Evolutionary conservation across 1,140 invertebrate genomes (phyloP), one percentile per base, ranked within the genome.

Genomic region (Eubasilissa regina): DNA sequence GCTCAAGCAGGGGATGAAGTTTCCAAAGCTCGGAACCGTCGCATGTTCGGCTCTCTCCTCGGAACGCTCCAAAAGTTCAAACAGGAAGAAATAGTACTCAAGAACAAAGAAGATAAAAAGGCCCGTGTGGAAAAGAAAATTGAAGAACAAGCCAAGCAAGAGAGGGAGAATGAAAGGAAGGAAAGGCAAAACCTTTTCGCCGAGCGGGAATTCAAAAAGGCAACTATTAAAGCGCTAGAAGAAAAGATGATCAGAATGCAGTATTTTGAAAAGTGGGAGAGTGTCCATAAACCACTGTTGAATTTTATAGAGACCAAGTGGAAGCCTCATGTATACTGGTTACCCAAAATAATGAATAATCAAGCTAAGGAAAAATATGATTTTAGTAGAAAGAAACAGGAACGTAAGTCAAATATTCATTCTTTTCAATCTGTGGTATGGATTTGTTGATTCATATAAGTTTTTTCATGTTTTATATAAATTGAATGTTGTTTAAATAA

Each of bases 41-140:
- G 98, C 80, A 98, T 99, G 95, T 98, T 99, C 91, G 97, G 97
- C 25, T 95, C 96, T 43, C 89, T 99, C 48, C 87, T 99, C 47
- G 97, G 97, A 4, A 99, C 97, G 55, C 87, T 99, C 80, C 96
- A 98, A 85, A 97, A 97, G 86, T 99, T 99, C 87, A 94, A 97
- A 84, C 95, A 97, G 86, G 97, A 99, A 86, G 97, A 98, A 88
- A 96, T 95, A 72, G 94, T 94, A 80, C 88, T 97, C 76, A 96
- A 97, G 87, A 92, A 92, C 85, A 94, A 93, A 85, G 93, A 93
- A 85, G 84, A 87, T 85, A 93, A 84, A 90, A 81, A 80, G 85
- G 95, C 95, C 11, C 93, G 96, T 89, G 95, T 99, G 44, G 97
- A 99, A 87, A 94, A 95, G 78, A 97, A 98, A 87, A 92, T 99